Percentiles rank a stretch among this genome's conserved stretches.
These are phyloP conservation scores for Pteromalus puparum DNA, from an alignment of 1,140 invertebrate genomes.

Conservation along the genomic window DNA sequence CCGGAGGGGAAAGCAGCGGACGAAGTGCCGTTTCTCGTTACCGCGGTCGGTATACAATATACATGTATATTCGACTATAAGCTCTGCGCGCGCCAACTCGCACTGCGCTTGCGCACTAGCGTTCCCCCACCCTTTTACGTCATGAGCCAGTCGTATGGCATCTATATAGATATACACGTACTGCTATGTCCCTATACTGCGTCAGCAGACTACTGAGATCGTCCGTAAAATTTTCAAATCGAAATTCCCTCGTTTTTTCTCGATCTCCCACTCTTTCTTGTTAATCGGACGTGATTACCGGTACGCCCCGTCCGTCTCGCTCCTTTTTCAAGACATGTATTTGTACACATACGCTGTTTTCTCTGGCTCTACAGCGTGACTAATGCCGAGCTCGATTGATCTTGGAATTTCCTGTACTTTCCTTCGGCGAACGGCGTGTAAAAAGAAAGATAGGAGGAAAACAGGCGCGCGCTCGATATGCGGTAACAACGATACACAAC, in stretches of 20 bases:
- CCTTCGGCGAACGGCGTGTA: not conserved
- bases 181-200: not conserved
- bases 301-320: no score
- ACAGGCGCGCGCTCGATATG: not conserved
- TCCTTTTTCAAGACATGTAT: no score
- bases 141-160: not conserved
- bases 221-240: slow-evolving; percentile 9
- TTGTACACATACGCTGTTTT: not conserved
- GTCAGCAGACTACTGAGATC: not conserved
- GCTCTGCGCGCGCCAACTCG: not conserved
- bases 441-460: not conserved
- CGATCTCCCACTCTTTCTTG: not conserved
- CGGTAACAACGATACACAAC: not conserved
- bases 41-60: slow-evolving; percentile 18
- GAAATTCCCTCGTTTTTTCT: slow-evolving; percentile 30
- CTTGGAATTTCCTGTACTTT: not conserved
- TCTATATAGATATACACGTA: not conserved
- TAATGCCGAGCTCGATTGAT: not conserved
- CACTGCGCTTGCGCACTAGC: not conserved
- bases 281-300: not conserved
- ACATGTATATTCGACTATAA: not conserved
- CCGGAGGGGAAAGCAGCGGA: not conserved
- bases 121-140: not conserved
- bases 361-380: not conserved
- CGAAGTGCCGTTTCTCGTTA: slow-evolving; percentile 15